A percentile compares a stretch with the other conserved stretches of the same genome.
phyloP scores from a whole-genome alignment of 1,140 invertebrate genomes.

The Sitophilus oryzae region DNA sequence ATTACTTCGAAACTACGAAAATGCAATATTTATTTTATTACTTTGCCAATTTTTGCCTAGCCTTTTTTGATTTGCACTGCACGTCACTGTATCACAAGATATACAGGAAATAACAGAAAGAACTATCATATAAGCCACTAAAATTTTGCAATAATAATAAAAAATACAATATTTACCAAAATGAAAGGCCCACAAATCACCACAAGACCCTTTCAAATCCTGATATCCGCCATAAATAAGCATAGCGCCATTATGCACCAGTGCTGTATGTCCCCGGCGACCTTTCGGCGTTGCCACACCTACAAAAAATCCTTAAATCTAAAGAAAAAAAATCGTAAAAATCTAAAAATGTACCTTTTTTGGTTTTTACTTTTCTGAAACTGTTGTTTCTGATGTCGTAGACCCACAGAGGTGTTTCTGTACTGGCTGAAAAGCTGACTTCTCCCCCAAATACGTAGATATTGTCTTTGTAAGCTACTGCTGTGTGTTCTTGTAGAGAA shows the following conservation, averaged over 20 bases:
- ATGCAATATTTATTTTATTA: too few species aligned
- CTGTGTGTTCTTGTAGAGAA: slow-evolving; percentile 77
- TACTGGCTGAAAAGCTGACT: slow-evolving; percentile 69
- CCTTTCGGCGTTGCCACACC: slow-evolving; percentile 65
- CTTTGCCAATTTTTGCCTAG: too few species aligned
- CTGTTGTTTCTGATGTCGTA: slow-evolving; percentile 67
- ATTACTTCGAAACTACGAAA: too few species aligned
- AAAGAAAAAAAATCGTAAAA: neutral
- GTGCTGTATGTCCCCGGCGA: slow-evolving; percentile 74
- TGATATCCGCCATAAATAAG: slow-evolving; percentile 86
- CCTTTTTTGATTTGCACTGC: too few species aligned
- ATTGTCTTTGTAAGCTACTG: slow-evolving; percentile 66
- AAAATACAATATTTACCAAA: slow-evolving; percentile 57
- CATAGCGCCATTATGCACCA: slow-evolving; percentile 73
- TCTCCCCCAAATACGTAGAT: slow-evolving; percentile 88
- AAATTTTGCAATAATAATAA: neutral
- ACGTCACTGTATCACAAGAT: too few species aligned
- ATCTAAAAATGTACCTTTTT: slow-evolving; percentile 39
- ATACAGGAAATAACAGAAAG: too few species aligned
- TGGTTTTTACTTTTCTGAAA: slow-evolving; percentile 63
- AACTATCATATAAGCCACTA: neutral
- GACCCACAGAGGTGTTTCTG: slow-evolving; percentile 83
- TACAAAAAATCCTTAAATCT: slow-evolving; percentile 21
- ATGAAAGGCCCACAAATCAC: slow-evolving; percentile 84
- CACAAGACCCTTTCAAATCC: slow-evolving; percentile 76